Evolutionary conservation across 2,888 invertebrate species (phyloP), one percentile per base, ranked within the genome.

Genomic region (Dyspetes luteomarginatus): DNA sequence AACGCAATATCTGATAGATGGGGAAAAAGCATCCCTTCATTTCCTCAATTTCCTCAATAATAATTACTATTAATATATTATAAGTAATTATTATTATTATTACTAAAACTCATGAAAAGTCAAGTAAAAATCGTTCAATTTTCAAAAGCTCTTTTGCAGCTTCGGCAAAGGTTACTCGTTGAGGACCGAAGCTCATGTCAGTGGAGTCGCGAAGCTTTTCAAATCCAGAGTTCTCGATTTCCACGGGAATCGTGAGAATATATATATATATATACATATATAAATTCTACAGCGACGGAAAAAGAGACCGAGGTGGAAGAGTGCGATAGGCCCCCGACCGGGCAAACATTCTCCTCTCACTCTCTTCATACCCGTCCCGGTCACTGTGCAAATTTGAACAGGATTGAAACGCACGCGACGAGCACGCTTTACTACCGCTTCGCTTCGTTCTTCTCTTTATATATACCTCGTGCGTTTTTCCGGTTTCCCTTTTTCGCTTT

Each of bases 381-480:
- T 55, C 72, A 30, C 79, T 88, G 86, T 86, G 87, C 79, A 88
- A 88, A 88, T 88, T 88, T 87, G 88, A 86, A 86, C 85, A 79
- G 83, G 81, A 78, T 87, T 85, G 80, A 84, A 87, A 83, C 81
- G 80, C 78, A 71, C 81, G 30, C 67, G 81, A 62, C 71, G 71
- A 56, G 60, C 77, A 72, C 75, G 56, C 60, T 76, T 74, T 69
- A 80, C 76, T 48, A 76, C 71, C 65, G 62, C 65, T 65, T 62
- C 76, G 50, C 17, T 30, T 67, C 67, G 58, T 71, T 76, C 55
- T 76, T 67, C 62, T 26, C 62, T 75, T 36, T 22, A 43, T 55
- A 28, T 43, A 55, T 26, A 26, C 28, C 65, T 65, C 58, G 58
- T 24, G 36, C 65, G 48, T 58, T 71, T 62, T 52, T 67, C 65